Percentiles rank a stretch among this genome's conserved stretches.
Evolutionary conservation across 2,797 vertebrate genomes (phyloP).

Genomic region (Tiaroga cobitis): DNA sequence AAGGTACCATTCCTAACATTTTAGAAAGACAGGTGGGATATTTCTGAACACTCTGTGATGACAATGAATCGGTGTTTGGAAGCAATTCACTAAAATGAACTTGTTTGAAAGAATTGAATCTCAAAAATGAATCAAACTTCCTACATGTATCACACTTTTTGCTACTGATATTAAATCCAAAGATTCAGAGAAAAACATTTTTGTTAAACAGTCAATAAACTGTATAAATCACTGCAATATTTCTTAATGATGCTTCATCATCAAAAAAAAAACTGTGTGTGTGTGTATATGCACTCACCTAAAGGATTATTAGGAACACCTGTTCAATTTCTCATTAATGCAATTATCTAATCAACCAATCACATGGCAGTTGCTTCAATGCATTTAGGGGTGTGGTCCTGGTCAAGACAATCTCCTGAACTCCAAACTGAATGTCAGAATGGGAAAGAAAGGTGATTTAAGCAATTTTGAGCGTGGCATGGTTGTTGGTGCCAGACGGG

Average conservation of each 20-base stretch:
- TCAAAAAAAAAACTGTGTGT: too few species aligned
- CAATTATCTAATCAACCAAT: too few species aligned
- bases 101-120: not conserved
- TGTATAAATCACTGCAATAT: not conserved
- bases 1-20: not conserved
- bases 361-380: too few species aligned
- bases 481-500: too few species aligned
- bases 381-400: too few species aligned
- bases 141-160: not conserved
- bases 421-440: too few species aligned
- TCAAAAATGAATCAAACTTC: not conserved
- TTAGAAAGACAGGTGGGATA: not conserved
- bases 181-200: not conserved
- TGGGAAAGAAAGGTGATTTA: too few species aligned
- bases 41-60: not conserved
- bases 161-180: not conserved
- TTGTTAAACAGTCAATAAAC: not conserved
- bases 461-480: too few species aligned
- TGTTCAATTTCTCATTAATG: too few species aligned
- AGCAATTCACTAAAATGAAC: not conserved
- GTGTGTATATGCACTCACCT: too few species aligned
- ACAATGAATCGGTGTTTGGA: not conserved
- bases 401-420: too few species aligned
- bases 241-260: not conserved
- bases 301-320: too few species aligned